phyloP scores from a whole-genome alignment of 2,113 vertebrate species.

The Cyanoderma ruficeps region DNA sequence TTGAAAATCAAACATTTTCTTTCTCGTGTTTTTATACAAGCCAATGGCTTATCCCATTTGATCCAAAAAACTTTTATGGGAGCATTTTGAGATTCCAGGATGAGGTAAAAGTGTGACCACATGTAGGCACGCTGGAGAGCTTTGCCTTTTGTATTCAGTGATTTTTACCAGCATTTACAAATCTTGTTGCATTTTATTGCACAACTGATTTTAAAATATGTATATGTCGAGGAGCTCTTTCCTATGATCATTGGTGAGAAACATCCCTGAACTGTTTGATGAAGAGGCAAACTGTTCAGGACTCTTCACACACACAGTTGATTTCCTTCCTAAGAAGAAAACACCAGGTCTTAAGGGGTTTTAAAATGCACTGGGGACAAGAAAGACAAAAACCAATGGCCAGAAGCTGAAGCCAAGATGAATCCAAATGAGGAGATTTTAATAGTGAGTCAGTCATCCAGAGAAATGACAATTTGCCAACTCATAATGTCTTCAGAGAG shows the following conservation, averaged over 20 bases:
- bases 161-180: neutral
- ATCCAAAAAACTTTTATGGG: neutral
- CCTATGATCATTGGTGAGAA: neutral
- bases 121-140: accelerated
- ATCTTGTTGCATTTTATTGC: neutral
- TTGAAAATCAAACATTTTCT: neutral
- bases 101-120: neutral
- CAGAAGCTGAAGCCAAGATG: constrained; percentile 33
- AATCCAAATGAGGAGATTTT: constrained; percentile 58
- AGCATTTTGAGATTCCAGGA: neutral
- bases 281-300: neutral
- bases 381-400: constrained; percentile 10
- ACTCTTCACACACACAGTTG: neutral
- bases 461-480: neutral
- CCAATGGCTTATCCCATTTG: neutral
- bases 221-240: neutral
- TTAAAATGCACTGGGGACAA: neutral
- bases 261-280: neutral
- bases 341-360: neutral
- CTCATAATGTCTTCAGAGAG: constrained; percentile 2
- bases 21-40: neutral
- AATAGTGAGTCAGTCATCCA: constrained; percentile 58
- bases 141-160: neutral
- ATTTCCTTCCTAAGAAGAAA: constrained; percentile 22
- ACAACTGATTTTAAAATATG: neutral